A percentile compares a stretch with the other conserved stretches of the same genome.
Conservation (phyloP, 1,140 invertebrate species). For the Drosophila punjabiensis region DNA sequence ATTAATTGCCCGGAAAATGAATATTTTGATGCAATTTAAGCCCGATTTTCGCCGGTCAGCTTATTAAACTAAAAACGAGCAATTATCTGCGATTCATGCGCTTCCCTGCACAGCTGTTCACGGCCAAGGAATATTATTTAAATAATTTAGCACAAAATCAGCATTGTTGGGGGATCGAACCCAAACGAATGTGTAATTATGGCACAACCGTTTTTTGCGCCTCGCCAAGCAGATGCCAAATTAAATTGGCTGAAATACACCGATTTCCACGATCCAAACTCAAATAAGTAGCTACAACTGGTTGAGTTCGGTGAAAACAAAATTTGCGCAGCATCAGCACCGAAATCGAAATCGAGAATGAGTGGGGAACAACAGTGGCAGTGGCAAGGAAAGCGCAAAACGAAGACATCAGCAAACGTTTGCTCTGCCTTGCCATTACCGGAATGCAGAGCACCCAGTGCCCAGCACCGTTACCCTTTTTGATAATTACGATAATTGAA, state of each 20-base stretch:
- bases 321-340: slow-evolving; percentile 64
- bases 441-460: slow-evolving; percentile 1
- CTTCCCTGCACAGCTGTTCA: slow-evolving; percentile 30
- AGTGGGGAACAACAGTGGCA: slow-evolving; percentile 25
- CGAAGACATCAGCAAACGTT: slow-evolving; percentile 82
- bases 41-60: slow-evolving; percentile 45
- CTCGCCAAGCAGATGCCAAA: slow-evolving; percentile 32
- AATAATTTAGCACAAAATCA: slow-evolving; percentile 3
- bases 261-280: slow-evolving; percentile 3
- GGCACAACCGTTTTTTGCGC: slow-evolving; percentile 55
- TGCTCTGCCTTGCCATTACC: slow-evolving; percentile 66
- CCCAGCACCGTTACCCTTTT: slow-evolving; percentile 64
- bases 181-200: slow-evolving; percentile 51
- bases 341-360: slow-evolving; percentile 39
- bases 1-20: slow-evolving; percentile 65
- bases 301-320: slow-evolving; percentile 23
- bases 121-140: slow-evolving; percentile 7
- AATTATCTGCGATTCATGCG: slow-evolving; percentile 64
- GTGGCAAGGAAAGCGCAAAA: slow-evolving; percentile 42
- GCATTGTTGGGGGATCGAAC: not conserved
- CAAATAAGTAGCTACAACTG: slow-evolving; percentile 53
- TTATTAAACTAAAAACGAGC: slow-evolving; percentile 60
- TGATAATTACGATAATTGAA: slow-evolving; percentile 83
- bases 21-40: slow-evolving; percentile 51
- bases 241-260: slow-evolving; percentile 38